Base-by-base conservation (phyloP, 2,113 vertebrate species). In the Oryzias curvinotus region DNA sequence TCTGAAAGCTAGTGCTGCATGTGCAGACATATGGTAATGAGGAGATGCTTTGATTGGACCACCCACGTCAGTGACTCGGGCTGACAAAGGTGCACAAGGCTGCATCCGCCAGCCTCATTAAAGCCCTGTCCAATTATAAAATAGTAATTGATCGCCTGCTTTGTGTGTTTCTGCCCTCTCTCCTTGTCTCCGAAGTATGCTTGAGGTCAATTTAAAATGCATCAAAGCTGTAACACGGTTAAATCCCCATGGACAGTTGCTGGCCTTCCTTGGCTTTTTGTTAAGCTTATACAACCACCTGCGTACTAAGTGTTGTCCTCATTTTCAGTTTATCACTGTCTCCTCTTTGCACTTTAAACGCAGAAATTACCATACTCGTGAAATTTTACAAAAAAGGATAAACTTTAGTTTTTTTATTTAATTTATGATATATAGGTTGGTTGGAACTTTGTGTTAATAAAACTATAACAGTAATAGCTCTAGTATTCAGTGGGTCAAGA, bases 51-150 rank as follows among this genome's bases (percentile, higher is more conserved):
- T 86, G 82, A 88, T 83, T 78, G 79, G 85, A 74, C 77, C 85
- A 81, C 81, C 81, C 77, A 78, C 77, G 66, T 79, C 71, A 71
- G 77, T 85, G 85, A 82, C 81, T 85, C 74, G 1, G 18, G 67
- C 73, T 87, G 86, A 89, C 87, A 89, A 83, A 88, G 86, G 85
- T 87, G 82, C 75, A 83, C 82, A 78, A 77, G 80, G 77, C 78
- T 81, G 90, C 86, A 90, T 91, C 87, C 84, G 26, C 69, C 68
- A 77, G 85, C 82, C 86, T 91, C 90, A 88, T 91, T 91, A 91
- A 84, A 87, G 71, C 64, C 71, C 82, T 71, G 81, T 85, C 88
- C 87, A 92, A 91, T 91, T 90, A 91, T 80, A 86, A 86, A 82
- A 87, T 77, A 83, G 84, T 88, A 92, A 91, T 91, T 91, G 88